Percentiles rank a stretch among this genome's conserved stretches.
phyloP scores from a whole-genome alignment of 1,140 invertebrate genomes.

The Mactra quadrangularis region DNA sequence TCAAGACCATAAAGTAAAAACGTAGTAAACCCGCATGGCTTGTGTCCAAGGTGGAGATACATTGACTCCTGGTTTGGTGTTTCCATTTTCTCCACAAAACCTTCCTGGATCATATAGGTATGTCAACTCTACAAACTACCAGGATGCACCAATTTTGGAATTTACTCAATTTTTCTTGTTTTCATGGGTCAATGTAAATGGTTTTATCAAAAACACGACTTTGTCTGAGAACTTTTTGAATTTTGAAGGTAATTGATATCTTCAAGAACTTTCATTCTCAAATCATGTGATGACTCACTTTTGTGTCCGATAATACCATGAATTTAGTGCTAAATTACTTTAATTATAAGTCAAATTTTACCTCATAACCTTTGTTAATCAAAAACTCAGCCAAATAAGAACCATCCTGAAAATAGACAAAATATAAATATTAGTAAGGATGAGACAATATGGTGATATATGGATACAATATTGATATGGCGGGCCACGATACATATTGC shows the following conservation, averaged over 20 bases:
- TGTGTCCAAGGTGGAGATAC: too few species aligned
- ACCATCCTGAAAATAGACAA: conserved; percentile 91
- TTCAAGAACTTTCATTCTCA: neutral
- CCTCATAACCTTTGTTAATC: conserved; percentile 95
- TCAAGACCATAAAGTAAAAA: too few species aligned
- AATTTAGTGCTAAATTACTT: neutral
- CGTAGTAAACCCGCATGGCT: too few species aligned
- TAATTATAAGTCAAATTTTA: conserved; percentile 66
- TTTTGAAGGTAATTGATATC: neutral
- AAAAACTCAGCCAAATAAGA: conserved; percentile 99
- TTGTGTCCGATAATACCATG: neutral
- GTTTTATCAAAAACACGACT: too few species aligned
- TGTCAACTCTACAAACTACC: too few species aligned
- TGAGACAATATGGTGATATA: neutral
- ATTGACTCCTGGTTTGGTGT: too few species aligned
- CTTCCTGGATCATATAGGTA: too few species aligned
- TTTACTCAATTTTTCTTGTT: too few species aligned
- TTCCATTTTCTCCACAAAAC: too few species aligned
- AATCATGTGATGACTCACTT: neutral
- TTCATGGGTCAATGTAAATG: too few species aligned
- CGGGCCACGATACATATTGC: neutral
- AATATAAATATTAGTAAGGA: neutral
- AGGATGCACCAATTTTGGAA: too few species aligned
- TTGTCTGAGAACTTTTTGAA: neutral
- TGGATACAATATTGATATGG: neutral